Base-by-base conservation (phyloP, 1,140 invertebrate genomes). In the Oryctes rhinoceros region DNA sequence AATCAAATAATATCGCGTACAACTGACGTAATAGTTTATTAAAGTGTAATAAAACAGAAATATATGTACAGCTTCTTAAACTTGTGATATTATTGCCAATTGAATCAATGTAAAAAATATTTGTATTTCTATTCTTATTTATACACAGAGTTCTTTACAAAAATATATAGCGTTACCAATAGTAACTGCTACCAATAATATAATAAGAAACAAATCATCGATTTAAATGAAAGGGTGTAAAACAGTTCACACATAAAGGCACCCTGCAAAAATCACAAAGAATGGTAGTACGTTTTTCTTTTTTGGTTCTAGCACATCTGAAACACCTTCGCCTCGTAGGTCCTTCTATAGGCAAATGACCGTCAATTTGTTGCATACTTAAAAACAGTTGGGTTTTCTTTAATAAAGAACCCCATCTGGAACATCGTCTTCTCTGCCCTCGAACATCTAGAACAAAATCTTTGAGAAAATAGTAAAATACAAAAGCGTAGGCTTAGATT, bases 141-240 rank as follows among this genome's bases (percentile, higher is more conserved):
- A 44, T 10, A 44, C 39, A 44, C 9, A 44, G 5, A 44, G 5
- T 44, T 7, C 5, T 44, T 44, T 44, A 44, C 39, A 44, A 44
- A 44, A 44, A 44, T 44, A 44, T 44, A 5, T 10, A 44, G 9
- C 9, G 9, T 44, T 44, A 44, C 5, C 39, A 44, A 44, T 7
- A 44, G 39, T 7, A 44, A 44, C 9, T 44, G 39, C 9, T 44
- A 44, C 5, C 39, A 44, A 10, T 10, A 10, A 10, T 7, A 10
- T 10, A 10, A 10, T 7, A 44, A 44, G 9, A 1, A 71, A 5
- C 65, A 71, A 35, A 35, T 71, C 35, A 71, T 37, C 7, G 20
- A 37, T 71, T 35, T 13, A 71, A 35, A 35, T 76, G 75, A 48
- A 76, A 76, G n/a, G 75, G 75, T n/a, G 20, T 48, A 20, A 76